Conservation (phyloP, 2,113 vertebrate species). For the Cryptotis parvus region DNA sequence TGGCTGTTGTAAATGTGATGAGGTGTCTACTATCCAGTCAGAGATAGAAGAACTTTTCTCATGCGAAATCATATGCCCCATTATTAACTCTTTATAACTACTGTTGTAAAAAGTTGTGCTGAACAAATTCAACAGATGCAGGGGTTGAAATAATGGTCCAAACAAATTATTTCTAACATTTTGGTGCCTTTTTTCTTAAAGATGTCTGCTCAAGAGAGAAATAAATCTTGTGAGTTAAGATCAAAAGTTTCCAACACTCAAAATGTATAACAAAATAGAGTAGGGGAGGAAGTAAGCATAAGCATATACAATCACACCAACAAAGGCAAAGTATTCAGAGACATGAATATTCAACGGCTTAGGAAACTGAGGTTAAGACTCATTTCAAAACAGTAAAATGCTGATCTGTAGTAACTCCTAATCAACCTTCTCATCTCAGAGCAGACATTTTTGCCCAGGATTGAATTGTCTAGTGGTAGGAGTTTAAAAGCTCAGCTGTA, state of each 20-base stretch:
- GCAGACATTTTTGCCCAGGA: neutral
- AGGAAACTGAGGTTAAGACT: slow-evolving; percentile 19
- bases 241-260: slow-evolving; percentile 8
- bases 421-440: neutral
- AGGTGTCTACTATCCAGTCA: neutral
- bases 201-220: slow-evolving; percentile 35
- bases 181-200: neutral
- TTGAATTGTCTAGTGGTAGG: neutral
- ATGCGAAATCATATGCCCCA: neutral
- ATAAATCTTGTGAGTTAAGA: neutral
- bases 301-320: neutral
- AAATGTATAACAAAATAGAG: neutral
- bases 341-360: neutral
- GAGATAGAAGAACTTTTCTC: neutral
- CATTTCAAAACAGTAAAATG: neutral
- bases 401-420: neutral
- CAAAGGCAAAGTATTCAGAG: neutral
- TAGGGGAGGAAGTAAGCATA: neutral
- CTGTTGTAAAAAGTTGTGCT: too few relatives aligned
- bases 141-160: neutral
- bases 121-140: neutral
- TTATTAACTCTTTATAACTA: too few relatives aligned
- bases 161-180: neutral
- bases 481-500: neutral
- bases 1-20: too few relatives aligned